Conservation (phyloP, 2,888 invertebrate genomes). For the Amphimallon solstitiale region DNA sequence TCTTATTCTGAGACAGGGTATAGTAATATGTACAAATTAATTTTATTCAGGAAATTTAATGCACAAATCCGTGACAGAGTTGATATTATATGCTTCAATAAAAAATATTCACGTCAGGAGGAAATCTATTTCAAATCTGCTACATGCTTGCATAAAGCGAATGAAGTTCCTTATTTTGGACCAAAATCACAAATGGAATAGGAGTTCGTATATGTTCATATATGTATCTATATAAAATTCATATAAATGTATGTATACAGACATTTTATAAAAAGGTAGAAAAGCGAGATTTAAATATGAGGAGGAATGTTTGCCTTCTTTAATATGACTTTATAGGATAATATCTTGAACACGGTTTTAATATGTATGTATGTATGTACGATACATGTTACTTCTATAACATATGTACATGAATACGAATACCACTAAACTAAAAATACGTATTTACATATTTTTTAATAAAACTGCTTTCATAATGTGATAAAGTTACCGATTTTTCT, state of each 20-base stretch:
- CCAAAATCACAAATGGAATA: constrained; percentile 3
- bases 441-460: too few relatives aligned
- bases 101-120: too few relatives aligned
- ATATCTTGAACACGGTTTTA: constrained; percentile 7
- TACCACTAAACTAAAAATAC: too few relatives aligned
- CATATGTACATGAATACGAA: too few relatives aligned
- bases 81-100: too few relatives aligned
- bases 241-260: background rate
- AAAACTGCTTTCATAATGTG: too few relatives aligned
- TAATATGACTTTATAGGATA: constrained; percentile 23
- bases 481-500: too few relatives aligned
- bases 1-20: too few relatives aligned
- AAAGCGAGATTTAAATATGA: constrained; percentile 26
- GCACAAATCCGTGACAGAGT: too few relatives aligned
- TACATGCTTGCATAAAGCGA: constrained; percentile 5
- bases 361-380: constrained; percentile 1
- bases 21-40: too few relatives aligned
- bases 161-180: constrained; percentile 16
- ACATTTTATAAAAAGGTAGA: constrained; percentile 9
- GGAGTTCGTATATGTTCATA: background rate
- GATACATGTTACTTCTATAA: too few relatives aligned
- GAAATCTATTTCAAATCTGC: background rate
- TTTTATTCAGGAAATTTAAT: too few relatives aligned
- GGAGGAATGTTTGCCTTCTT: constrained; percentile 25
- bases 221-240: background rate